Base-by-base conservation (phyloP, 1,140 invertebrate genomes). In the Charaxes varanes region DNA sequence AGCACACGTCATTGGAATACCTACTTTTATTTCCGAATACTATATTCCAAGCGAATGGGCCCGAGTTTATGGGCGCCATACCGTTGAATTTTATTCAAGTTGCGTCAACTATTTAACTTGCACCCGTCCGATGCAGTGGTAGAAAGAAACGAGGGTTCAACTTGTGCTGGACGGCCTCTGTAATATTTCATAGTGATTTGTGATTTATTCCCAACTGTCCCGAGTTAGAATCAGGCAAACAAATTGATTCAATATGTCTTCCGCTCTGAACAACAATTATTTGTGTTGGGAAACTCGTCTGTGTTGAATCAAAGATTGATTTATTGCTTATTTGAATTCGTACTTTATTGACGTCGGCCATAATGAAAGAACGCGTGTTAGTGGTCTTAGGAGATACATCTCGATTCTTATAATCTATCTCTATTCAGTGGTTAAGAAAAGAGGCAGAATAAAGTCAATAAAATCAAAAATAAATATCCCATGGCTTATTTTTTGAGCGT, bases 201-300 rank as follows among this genome's bases (percentile, higher is more conserved):
- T 65, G 62, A 65, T 65, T 65, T 65, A 65, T 65, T 37, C 52
- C 55, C 21, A 45, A 53, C 45, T 54, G 50, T 55, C 52, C 50
- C 50, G 47, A 43, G 57, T 58, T 62, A 59, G 58, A 59, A 65
- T 62, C 54, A 58, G 43, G 41, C 58, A 56, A 59, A 62, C 48
- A 62, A 65, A 65, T 62, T 65, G 55, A 65, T 59, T 59, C 55
- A 56, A 63, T 60, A 63, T 49, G 59, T 62, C 59, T 62, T 62
- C 52, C 54, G 58, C 54, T 58, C 51, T 43, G 51, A 45, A 44
- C 51, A 46, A 54, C 51, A 58, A 62, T 62, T 55, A 62, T 59
- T 59, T 59, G 59, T 51, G 46, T 57, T 42, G 46, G 36, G 48
- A 49, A 45, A 51, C 32, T 49, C 35, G 35, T 42, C 40, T 37